A percentile compares a stretch with the other conserved stretches of the same genome.
Conservation (phyloP, 2,888 invertebrate genomes). For the Pterostichus niger region DNA sequence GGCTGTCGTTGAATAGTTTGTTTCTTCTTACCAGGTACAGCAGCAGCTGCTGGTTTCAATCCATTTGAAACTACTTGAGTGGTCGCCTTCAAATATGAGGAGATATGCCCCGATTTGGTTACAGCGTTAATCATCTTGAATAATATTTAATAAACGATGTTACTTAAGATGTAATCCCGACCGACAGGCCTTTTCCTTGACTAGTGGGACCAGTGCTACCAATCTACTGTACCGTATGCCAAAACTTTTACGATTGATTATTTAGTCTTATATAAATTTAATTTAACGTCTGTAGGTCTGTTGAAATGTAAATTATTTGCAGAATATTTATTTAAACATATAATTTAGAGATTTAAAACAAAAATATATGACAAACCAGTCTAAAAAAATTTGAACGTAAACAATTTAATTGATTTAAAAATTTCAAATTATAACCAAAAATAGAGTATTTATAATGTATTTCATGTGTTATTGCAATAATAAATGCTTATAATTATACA, state of each 20-base stretch:
- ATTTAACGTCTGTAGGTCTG: no score
- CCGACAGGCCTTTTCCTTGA: constrained; percentile 39
- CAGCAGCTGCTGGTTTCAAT: constrained; percentile 80
- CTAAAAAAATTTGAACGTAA: no score
- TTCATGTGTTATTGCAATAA: not conserved
- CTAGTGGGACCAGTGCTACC: constrained; percentile 44
- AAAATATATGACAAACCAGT: no score
- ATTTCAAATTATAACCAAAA: not conserved
- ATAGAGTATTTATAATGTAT: not conserved
- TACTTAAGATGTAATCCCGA: constrained; percentile 47
- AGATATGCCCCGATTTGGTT: constrained; percentile 82
- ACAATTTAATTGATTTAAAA: no score
- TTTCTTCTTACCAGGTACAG: constrained; percentile 77
- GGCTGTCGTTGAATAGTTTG: constrained; percentile 75
- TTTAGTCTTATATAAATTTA: no score
- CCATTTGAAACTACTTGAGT: constrained; percentile 85
- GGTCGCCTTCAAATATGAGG: constrained; percentile 84
- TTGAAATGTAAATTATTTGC: no score
- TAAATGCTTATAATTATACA: not conserved
- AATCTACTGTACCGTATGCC: not conserved
- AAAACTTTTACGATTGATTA: not conserved
- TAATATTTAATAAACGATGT: constrained; percentile 12
- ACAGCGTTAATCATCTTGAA: constrained; percentile 62
- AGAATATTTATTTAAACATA: no score
- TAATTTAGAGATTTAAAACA: no score